These are phyloP conservation scores for Phacellophora camtschatica DNA, from an alignment of 30 jellyfish, hydroid and myxozoan species.

Conservation along the genomic window DNA sequence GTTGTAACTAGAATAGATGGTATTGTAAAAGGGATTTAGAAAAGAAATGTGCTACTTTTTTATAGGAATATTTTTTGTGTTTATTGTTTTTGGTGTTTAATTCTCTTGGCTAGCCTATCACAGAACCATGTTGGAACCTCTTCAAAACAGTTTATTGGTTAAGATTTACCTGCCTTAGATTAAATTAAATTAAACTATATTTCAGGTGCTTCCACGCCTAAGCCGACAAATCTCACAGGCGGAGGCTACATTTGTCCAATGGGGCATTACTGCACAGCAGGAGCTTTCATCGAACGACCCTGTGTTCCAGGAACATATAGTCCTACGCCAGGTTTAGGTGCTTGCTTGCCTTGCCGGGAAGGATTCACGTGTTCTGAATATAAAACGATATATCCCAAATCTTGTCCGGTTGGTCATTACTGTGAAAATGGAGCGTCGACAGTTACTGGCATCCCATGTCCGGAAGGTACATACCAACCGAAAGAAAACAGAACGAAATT, in stretches of 20 bases:
- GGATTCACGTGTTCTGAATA: conserved; percentile 84
- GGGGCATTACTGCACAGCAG: conserved; percentile 90
- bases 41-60: too few relatives aligned
- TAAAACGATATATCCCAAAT: conserved; percentile 62
- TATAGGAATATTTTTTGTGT: too few relatives aligned
- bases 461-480: conserved; percentile 86
- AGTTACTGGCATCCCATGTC: conserved; percentile 65
- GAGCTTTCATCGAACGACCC: conserved; percentile 61
- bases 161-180: too few relatives aligned
- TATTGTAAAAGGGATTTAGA: too few relatives aligned
- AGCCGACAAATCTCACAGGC: conserved; percentile 72
- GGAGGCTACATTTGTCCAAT: conserved; percentile 91
- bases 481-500: conserved; percentile 35
- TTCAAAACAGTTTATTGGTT: too few relatives aligned
- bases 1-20: too few relatives aligned
- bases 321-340: conserved; percentile 67
- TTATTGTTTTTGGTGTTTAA: too few relatives aligned
- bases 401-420: conserved; percentile 91
- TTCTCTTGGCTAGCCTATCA: too few relatives aligned
- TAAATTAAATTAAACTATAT: too few relatives aligned
- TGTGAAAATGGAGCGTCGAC: conserved; percentile 77
- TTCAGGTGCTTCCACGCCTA: conserved; percentile 89
- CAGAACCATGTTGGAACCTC: too few relatives aligned
- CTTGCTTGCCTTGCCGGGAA: conserved; percentile 72
- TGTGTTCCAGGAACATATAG: conserved; percentile 84